Evolutionary conservation across 2,113 vertebrate genomes (phyloP).

Genomic region (Engraulis encrasicolus): DNA sequence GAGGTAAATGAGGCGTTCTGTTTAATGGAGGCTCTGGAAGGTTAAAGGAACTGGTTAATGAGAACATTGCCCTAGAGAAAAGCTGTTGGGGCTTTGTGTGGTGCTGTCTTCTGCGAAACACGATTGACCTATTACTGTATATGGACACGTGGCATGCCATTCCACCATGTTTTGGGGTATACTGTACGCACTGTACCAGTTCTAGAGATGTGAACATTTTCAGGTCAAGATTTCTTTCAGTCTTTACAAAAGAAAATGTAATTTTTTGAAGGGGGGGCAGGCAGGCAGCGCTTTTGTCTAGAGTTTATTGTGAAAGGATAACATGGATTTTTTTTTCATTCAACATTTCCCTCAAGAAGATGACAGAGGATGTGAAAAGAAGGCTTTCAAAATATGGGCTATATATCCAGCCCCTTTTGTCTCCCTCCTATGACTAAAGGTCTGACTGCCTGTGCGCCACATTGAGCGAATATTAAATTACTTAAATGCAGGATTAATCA

Average conservation of each 20-base stretch:
- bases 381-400: neutral
- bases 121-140: neutral
- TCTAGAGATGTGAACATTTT: no score
- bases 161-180: neutral
- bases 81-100: neutral
- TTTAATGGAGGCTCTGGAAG: conserved; percentile 31
- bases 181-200: no score
- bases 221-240: neutral
- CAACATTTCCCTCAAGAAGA: neutral
- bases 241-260: neutral
- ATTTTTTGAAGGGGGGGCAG: no score
- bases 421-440: no score
- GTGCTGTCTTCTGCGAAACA: neutral
- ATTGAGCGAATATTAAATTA: conserved; percentile 8
- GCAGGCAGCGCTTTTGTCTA: neutral
- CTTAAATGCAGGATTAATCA: conserved; percentile 27
- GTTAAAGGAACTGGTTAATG: neutral
- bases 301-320: no score
- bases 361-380: neutral
- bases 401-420: no score
- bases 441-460: neutral
- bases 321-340: neutral
- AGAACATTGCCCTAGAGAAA: neutral
- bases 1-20: conserved; percentile 24
- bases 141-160: neutral